A percentile compares a stretch with the other conserved stretches of the same genome.
phyloP scores from a whole-genome alignment of 2,113 vertebrate genomes.

The Myiopsitta monachus region DNA sequence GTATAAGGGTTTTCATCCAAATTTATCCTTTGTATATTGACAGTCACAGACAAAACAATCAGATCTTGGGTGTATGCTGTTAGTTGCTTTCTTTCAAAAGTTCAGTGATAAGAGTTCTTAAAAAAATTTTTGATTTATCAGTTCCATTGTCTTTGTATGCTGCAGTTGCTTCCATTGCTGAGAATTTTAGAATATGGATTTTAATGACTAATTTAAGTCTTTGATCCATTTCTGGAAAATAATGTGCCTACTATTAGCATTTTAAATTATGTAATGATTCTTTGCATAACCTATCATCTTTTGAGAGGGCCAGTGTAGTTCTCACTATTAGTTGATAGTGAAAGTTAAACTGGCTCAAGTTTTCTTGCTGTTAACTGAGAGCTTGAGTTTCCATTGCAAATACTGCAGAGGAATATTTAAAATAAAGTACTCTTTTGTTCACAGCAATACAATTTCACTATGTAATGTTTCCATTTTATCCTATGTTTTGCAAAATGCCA shows the following conservation, averaged over 20 bases:
- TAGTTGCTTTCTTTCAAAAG: neutral
- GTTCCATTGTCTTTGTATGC: neutral
- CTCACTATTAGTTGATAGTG: neutral
- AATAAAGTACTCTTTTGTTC: neutral
- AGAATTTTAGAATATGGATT: neutral
- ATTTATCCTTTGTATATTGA: neutral
- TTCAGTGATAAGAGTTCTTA: neutral
- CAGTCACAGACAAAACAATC: neutral
- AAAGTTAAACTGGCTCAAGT: neutral
- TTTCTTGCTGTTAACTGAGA: neutral
- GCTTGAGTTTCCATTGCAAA: neutral
- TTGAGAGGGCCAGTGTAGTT: neutral
- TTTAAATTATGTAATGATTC: neutral
- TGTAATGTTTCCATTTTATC: neutral
- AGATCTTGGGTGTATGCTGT: neutral
- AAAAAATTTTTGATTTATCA: neutral
- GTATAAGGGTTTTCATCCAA: neutral
- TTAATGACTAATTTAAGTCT: neutral
- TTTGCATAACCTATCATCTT: neutral
- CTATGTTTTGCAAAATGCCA: neutral
- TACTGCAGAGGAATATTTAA: neutral
- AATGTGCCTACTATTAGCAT: neutral
- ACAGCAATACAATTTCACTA: neutral
- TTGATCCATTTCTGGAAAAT: neutral
- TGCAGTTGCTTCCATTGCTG: neutral